Evolutionary conservation across 2,797 vertebrate species (phyloP).

Genomic region (Sebastes trivittatus): DNA sequence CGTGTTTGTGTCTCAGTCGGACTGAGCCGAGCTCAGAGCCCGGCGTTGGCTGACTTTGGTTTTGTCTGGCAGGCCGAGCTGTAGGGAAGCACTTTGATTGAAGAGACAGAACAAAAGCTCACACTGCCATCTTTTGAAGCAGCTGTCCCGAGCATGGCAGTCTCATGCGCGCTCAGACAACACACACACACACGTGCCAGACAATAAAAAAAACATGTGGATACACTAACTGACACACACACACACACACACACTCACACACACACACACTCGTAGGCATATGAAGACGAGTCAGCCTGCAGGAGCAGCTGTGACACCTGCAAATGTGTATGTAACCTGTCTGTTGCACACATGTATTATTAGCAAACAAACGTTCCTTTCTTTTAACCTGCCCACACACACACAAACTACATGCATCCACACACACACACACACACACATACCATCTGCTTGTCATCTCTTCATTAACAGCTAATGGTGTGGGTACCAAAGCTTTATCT

Average conservation of each 20-base stretch:
- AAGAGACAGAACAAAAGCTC: constrained; percentile 74
- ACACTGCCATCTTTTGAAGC: constrained; percentile 68
- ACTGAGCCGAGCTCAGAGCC: constrained; percentile 47
- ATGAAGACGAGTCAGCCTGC: neutral
- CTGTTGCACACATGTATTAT: constrained; percentile 18
- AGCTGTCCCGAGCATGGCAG: constrained; percentile 64
- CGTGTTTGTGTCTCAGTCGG: constrained; percentile 34
- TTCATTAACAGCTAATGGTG: constrained; percentile 12
- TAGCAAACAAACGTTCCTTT: constrained; percentile 1
- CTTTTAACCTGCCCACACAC: neutral
- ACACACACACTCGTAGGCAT: neutral
- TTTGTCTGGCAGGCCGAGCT: constrained; percentile 69
- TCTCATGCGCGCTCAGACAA: constrained; percentile 10
- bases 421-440: neutral
- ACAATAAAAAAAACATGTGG: neutral
- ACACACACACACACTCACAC: neutral
- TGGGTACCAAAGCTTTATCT: constrained; percentile 2
- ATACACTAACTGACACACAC: neutral
- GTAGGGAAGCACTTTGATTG: constrained; percentile 73
- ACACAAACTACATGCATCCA: neutral
- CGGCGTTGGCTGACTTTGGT: constrained; percentile 66
- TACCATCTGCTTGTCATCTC: constrained; percentile 20
- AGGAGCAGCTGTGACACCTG: constrained; percentile 47
- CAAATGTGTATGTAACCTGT: constrained; percentile 42
- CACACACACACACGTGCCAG: constrained; percentile 16